Evolutionary conservation across 2,797 vertebrate species (phyloP).

Genomic region (Tokudaia muenninki): DNA sequence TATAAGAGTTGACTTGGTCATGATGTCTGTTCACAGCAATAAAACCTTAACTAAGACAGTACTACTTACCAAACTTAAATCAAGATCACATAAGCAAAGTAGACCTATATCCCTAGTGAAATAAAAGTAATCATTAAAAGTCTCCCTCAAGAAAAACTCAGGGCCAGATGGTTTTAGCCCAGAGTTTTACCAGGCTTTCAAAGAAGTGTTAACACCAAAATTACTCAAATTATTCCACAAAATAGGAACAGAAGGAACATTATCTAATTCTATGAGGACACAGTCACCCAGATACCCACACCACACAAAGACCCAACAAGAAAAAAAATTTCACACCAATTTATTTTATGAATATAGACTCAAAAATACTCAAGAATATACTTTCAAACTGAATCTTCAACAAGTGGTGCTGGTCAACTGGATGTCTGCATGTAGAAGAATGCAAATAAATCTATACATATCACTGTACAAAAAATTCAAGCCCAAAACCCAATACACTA

Average conservation of each 20-base stretch:
- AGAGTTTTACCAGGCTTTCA: not conserved
- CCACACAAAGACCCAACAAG: not conserved
- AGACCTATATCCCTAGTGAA: not conserved
- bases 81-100: not conserved
- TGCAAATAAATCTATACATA: not conserved
- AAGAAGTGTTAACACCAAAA: not conserved
- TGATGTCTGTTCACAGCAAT: not conserved
- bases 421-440: not conserved
- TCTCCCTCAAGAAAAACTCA: not conserved
- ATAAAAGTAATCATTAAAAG: not conserved
- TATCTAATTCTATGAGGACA: not conserved
- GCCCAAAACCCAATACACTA: not conserved
- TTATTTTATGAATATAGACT: not conserved
- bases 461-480: not conserved
- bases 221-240: not conserved
- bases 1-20: not conserved
- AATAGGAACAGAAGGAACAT: not conserved
- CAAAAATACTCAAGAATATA: not conserved
- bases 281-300: not conserved
- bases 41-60: not conserved
- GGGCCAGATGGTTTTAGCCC: not conserved
- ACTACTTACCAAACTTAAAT: not conserved
- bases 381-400: not conserved
- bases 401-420: not conserved
- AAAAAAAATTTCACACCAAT: not conserved